Conservation (phyloP, 2,797 vertebrate genomes). For the Nannoperca obscura region DNA sequence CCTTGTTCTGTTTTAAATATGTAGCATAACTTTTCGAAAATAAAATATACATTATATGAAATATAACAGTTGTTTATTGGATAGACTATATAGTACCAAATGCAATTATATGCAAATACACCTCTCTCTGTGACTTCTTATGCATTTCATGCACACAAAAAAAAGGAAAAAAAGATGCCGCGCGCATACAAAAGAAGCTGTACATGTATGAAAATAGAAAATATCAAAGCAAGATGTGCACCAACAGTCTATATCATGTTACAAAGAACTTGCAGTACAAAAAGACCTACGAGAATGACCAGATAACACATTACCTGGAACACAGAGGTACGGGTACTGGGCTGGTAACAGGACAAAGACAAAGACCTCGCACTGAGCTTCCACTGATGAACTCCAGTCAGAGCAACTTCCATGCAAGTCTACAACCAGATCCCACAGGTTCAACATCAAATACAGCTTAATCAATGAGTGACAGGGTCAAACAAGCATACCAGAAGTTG, state of each 20-base stretch:
- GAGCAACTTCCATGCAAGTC: conserved; percentile 53
- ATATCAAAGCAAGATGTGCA: conserved; percentile 87
- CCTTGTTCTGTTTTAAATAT: conserved; percentile 87
- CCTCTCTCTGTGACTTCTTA: conserved; percentile 74
- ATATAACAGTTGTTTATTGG: conserved; percentile 87
- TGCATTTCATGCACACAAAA: conserved; percentile 81
- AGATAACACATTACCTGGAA: conserved; percentile 77
- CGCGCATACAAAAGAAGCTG: conserved; percentile 83
- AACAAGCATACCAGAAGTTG: conserved; percentile 55
- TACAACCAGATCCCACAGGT: conserved; percentile 48
- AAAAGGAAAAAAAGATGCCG: conserved; percentile 65
- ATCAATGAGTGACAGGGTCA: conserved; percentile 60
- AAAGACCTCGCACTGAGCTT: conserved; percentile 50
- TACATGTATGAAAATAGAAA: conserved; percentile 90
- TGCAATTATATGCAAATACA: conserved; percentile 86
- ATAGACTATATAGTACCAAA: conserved; percentile 88
- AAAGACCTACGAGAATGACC: conserved; percentile 78
- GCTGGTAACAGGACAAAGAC: conserved; percentile 66
- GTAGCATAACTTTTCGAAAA: conserved; percentile 82
- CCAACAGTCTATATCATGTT: conserved; percentile 80
- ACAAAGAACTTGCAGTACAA: conserved; percentile 83
- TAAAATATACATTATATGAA: conserved; percentile 90
- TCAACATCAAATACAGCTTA: conserved; percentile 58
- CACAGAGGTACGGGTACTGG: conserved; percentile 69
- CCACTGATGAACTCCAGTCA: conserved; percentile 39